These are phyloP conservation scores for Neoseiulus cucumeris DNA, from an alignment of 1,140 invertebrate species.

Conservation along the genomic window DNA sequence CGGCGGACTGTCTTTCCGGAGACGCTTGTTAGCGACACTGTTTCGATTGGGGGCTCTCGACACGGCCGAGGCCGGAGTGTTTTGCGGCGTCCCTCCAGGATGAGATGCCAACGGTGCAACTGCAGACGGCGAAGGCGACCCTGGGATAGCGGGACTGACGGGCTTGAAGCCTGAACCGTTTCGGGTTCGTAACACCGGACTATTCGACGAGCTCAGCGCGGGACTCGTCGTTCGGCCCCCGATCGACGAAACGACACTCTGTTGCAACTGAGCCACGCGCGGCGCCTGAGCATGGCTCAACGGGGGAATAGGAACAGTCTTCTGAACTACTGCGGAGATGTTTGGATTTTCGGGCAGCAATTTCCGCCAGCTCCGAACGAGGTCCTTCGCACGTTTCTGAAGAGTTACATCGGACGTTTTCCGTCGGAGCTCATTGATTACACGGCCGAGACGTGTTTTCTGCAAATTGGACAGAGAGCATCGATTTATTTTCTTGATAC, in stretches of 20 bases:
- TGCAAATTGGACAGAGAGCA: constrained; percentile 26
- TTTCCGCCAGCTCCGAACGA: constrained; percentile 73
- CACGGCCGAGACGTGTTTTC: constrained; percentile 70
- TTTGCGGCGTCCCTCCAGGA: not conserved
- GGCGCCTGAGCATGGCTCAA: constrained; percentile 42
- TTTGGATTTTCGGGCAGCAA: constrained; percentile 34
- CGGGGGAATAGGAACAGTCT: not conserved
- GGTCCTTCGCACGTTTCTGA: constrained; percentile 64
- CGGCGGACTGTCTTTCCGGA: constrained; percentile 2
- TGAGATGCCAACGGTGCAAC: constrained; percentile 1
- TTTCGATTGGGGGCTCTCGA: not conserved
- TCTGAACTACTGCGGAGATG: not conserved
- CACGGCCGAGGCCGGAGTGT: not conserved
- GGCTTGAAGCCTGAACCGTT: constrained; percentile 9
- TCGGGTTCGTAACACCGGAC: not conserved
- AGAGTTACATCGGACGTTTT: constrained; percentile 53
- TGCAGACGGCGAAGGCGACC: not conserved
- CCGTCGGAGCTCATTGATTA: constrained; percentile 69
- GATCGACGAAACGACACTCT: not conserved
- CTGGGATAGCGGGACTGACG: not conserved
- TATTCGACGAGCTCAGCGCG: constrained; percentile 5
- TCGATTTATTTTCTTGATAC: no score
- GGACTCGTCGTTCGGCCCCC: not conserved
- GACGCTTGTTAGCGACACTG: constrained; percentile 7
- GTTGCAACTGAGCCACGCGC: constrained; percentile 41